Base-by-base conservation (phyloP, 2,888 invertebrate species). In the Patella ulyssiponensis region DNA sequence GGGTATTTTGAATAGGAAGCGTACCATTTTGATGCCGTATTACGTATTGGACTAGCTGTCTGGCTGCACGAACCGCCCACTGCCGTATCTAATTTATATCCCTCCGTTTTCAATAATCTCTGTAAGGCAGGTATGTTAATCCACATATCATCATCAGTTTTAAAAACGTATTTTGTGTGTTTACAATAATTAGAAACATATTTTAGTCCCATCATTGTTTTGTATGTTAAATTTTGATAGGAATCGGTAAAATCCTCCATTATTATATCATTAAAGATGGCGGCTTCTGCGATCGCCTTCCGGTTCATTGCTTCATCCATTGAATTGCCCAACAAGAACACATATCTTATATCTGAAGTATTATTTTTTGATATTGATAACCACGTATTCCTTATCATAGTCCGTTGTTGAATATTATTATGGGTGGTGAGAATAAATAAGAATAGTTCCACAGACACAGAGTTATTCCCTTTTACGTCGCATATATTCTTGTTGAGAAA, bases 91-190 rank as follows among this genome's bases (percentile, higher is more conserved):
- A 87, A 74, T 0, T 73, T 20, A 11, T 23, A 1, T 3, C 52
- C n/a, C 11, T 44, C 71, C 14, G 74, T 27, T 27, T 69, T 56
- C 0, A 80, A 71, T 7, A 58, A 17, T 9, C 75, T 52, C 2
- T 85, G 54, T n/a, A 83, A 53, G 0, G 58, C 3, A 0, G 78
- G 78, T 3, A 79, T 58, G 58, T 82, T 82, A 4, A 87, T 79
- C 81, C 80, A 88, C 86, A 88, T 86, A 74, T 88, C 88, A 74
- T 88, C 88, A 56, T 87, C 87, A 0, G 82, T 83, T 77, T 86
- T 86, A 79, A 86, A 79, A 4, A 86, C 64, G 69, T 77, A 81
- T 15, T 72, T 78, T 3, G 83, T 76, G 1, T 70, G 44, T 2
- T 71, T 17, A 56, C 85, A 85, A 44, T 44, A 76, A 7, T 71